These are phyloP conservation scores for Napeogenes inachia DNA, from an alignment of 2,888 invertebrate genomes.

Conservation along the genomic window DNA sequence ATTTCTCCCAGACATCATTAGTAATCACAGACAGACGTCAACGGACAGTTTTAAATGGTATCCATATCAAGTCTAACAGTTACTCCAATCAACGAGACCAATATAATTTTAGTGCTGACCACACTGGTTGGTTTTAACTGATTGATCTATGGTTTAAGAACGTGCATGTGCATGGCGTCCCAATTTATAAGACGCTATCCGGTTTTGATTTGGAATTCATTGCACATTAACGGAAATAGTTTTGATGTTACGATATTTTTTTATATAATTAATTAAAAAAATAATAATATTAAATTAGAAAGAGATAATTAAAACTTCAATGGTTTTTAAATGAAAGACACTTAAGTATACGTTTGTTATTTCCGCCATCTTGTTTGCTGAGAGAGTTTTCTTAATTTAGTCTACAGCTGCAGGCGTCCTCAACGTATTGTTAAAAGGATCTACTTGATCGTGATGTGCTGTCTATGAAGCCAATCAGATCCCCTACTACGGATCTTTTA, in stretches of 20 bases:
- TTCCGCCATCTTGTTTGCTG: slow-evolving; percentile 10
- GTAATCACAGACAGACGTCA: slow-evolving; percentile 22
- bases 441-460: slow-evolving; percentile 32
- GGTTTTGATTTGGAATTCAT: too few species aligned
- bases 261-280: too few species aligned
- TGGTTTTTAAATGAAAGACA: too few species aligned
- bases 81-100: slow-evolving; percentile 25
- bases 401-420: slow-evolving; percentile 16
- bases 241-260: too few species aligned
- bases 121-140: slow-evolving; percentile 21
- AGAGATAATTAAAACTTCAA: too few species aligned
- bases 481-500: slow-evolving; percentile 20
- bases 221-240: too few species aligned
- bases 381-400: background rate
- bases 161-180: background rate
- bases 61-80: slow-evolving; percentile 23
- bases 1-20: slow-evolving; percentile 17
- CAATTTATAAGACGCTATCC: too few species aligned
- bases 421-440: slow-evolving; percentile 23
- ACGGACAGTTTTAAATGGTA: slow-evolving; percentile 21
- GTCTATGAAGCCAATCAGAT: slow-evolving; percentile 36
- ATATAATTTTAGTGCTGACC: slow-evolving; percentile 25
- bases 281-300: too few species aligned
- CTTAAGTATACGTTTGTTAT: slow-evolving; percentile 16
- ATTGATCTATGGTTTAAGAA: slow-evolving; percentile 17